Base-by-base conservation (phyloP, 2,113 vertebrate species). In the Oreochromis tanganicae region DNA sequence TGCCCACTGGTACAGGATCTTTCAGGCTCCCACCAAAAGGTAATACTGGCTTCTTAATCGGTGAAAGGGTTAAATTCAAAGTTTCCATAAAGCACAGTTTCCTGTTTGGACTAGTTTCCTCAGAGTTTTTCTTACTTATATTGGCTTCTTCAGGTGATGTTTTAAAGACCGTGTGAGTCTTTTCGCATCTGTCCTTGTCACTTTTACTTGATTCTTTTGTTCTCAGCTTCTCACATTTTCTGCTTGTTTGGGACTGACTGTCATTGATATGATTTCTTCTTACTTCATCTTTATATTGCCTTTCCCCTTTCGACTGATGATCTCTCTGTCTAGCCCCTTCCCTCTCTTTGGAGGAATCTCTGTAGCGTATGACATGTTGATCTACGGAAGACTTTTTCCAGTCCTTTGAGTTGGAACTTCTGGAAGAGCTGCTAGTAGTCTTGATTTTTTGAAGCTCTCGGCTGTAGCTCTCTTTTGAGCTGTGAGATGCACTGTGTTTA, bases 21-120 rank as follows among this genome's bases (percentile, higher is more conserved):
- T 48, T 59, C 21, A 90, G 82, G 24, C 50, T 61, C 27, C 2
- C 13, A 29, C 54, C 41, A 9, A 56, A 12, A 2, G 86, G 59
- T 7, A 84, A 34, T 9, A 6, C 68, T 14, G 93, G 92, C 32
- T 97, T 99, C 95, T 99, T 99, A 87, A 97, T 96, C 41, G 99
- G 98, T 79, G 99, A 99, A 87, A 99, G 96, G 57, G 98, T 99
- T 86, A 99, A 96, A 93, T 99, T 99, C 59, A 99, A 89, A 2
- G 97, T 99, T 96, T 99, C 98, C 99, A 99, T 99, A 93, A 99
- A 99, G 85, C 97, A 97, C 78, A 99, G 93, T 88, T 99, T 99
- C 87, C 91, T 95, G 87, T 96, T 95, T 61, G 95, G 93, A 91
- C 90, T 95, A 3, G 89, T 93, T 73, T 96, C 94, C 17, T 94